phyloP scores from a whole-genome alignment of 2,797 vertebrate genomes.

The Etheostoma nigrum region DNA sequence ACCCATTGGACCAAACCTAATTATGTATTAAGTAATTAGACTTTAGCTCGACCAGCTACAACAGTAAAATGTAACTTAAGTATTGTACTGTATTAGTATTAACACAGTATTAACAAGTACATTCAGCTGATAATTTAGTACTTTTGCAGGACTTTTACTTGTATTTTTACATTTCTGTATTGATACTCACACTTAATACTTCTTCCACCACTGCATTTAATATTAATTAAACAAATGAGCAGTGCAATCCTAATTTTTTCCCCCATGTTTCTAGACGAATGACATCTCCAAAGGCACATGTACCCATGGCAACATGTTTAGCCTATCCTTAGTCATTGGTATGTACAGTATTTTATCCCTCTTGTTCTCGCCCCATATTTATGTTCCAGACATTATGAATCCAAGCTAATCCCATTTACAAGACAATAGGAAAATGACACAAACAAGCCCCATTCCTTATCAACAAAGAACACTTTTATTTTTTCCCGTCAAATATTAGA shows the following conservation, averaged over 20 bases:
- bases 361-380: background rate
- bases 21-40: background rate
- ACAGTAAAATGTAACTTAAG: background rate
- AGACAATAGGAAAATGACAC: background rate
- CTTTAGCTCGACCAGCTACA: background rate
- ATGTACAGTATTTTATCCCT: background rate
- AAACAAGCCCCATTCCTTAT: slow-evolving; percentile 28
- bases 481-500: slow-evolving; percentile 68
- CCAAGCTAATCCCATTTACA: background rate
- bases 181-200: background rate
- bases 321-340: background rate
- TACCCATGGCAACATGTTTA: background rate
- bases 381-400: background rate
- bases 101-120: background rate
- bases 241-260: too few relatives aligned
- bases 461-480: slow-evolving; percentile 78
- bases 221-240: too few relatives aligned
- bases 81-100: background rate
- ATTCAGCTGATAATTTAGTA: background rate
- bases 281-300: background rate
- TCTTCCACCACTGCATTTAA: too few relatives aligned
- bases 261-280: too few relatives aligned
- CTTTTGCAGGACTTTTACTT: background rate
- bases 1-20: background rate
- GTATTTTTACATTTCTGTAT: background rate